Conservation (phyloP, 2,888 invertebrate species). For the Prostheceraeus crozeri region DNA sequence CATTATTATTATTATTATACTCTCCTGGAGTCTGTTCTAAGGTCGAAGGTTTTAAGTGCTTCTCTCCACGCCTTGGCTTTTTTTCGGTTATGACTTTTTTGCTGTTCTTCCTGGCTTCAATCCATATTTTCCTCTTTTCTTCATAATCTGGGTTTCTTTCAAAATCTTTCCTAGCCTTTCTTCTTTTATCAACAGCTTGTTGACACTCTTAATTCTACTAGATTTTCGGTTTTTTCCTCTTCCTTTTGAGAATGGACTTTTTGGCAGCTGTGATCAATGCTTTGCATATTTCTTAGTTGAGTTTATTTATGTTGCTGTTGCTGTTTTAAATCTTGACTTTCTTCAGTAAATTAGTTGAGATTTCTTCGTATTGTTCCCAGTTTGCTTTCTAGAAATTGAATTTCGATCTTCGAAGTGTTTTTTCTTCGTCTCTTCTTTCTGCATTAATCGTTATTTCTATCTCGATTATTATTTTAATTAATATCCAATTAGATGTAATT, state of each 20-base stretch:
- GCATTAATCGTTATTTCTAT: constrained; percentile 11
- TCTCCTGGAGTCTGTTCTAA: too few relatives aligned
- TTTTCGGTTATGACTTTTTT: too few relatives aligned
- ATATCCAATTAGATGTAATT: too few relatives aligned
- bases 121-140: too few relatives aligned
- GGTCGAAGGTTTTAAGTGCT: too few relatives aligned
- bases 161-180: not conserved
- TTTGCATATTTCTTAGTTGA: not conserved
- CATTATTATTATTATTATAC: too few relatives aligned
- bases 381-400: constrained; percentile 14
- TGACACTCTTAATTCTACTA: not conserved
- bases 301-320: constrained; percentile 10
- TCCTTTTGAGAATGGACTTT: not conserved
- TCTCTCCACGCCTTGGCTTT: too few relatives aligned
- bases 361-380: not conserved
- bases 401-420: not conserved
- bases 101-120: too few relatives aligned
- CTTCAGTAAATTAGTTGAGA: not conserved
- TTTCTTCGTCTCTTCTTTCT: not conserved
- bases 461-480: too few relatives aligned
- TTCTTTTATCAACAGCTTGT: not conserved
- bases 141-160: not conserved
- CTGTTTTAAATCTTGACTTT: not conserved
- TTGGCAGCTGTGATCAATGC: not conserved
- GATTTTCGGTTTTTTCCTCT: not conserved